phyloP scores from a whole-genome alignment of 2,797 vertebrate genomes.

The Zenarchopterus dispar region DNA sequence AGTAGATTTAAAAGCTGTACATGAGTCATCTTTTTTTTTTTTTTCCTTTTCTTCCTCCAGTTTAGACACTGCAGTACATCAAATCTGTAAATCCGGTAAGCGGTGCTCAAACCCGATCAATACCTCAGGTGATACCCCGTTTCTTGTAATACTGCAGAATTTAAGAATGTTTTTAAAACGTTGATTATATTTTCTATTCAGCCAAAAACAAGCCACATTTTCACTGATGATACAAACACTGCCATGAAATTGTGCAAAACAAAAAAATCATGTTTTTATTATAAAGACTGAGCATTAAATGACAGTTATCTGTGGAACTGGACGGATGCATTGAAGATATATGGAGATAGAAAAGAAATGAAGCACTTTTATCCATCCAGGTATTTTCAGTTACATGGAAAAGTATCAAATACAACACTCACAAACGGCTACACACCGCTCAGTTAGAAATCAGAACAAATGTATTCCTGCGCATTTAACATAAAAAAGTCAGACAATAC shows the following conservation, averaged over 20 bases:
- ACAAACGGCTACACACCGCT: conserved; percentile 32
- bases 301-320: conserved; percentile 33
- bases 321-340: conserved; percentile 32
- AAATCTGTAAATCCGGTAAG: neutral
- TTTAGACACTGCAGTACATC: too few relatives aligned
- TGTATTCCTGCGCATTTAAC: conserved; percentile 32
- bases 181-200: too few relatives aligned
- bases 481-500: conserved; percentile 37
- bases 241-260: conserved; percentile 75
- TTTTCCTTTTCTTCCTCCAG: too few relatives aligned
- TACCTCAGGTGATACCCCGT: neutral
- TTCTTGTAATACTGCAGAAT: neutral
- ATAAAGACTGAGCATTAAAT: conserved; percentile 24
- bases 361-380: conserved; percentile 27
- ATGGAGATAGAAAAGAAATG: conserved; percentile 29
- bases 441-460: conserved; percentile 39
- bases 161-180: neutral
- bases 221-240: conserved; percentile 7
- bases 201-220: conserved; percentile 13
- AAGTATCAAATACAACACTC: conserved; percentile 58
- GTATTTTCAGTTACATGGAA: conserved; percentile 44
- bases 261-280: conserved; percentile 51
- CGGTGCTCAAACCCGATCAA: neutral
- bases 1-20: conserved; percentile 3
- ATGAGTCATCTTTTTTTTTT: neutral